A percentile compares a stretch with the other conserved stretches of the same genome.
Conservation (phyloP, 2,888 invertebrate species). For the Dasysyrphus tricinctus region DNA sequence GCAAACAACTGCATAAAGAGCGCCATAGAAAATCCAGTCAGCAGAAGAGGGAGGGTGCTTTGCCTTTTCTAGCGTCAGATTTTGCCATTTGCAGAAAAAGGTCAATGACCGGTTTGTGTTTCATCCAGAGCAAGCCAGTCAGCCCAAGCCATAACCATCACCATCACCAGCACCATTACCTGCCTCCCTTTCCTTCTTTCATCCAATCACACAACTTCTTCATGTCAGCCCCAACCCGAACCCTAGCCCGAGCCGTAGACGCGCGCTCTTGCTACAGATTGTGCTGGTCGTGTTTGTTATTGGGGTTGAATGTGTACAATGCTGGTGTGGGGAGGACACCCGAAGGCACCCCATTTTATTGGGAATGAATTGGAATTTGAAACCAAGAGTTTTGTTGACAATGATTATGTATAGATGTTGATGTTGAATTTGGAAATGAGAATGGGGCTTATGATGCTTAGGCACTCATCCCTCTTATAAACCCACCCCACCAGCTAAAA, state of each 20-base stretch:
- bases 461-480: slow-evolving; percentile 38
- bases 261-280: slow-evolving; percentile 67
- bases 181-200: background rate
- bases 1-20: slow-evolving; percentile 34
- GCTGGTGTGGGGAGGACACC: slow-evolving; percentile 37
- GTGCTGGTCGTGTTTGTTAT: slow-evolving; percentile 76
- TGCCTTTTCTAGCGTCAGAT: slow-evolving; percentile 63
- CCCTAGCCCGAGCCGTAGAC: slow-evolving; percentile 25
- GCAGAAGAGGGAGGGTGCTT: background rate
- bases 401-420: slow-evolving; percentile 28
- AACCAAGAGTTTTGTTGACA: slow-evolving; percentile 58
- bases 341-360: slow-evolving; percentile 50
- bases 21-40: slow-evolving; percentile 32
- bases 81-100: slow-evolving; percentile 66
- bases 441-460: slow-evolving; percentile 49
- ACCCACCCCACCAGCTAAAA: background rate
- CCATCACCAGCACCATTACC: too few relatives aligned
- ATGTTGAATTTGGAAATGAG: background rate
- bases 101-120: slow-evolving; percentile 72
- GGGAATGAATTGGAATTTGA: slow-evolving; percentile 63
- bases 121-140: slow-evolving; percentile 47
- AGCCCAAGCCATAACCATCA: slow-evolving; percentile 33
- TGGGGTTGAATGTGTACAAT: slow-evolving; percentile 53
- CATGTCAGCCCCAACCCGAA: slow-evolving; percentile 19
- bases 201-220: slow-evolving; percentile 43